These are phyloP conservation scores for Melanerpes aurifrons DNA, from an alignment of 2,113 vertebrate species.

Conservation along the genomic window DNA sequence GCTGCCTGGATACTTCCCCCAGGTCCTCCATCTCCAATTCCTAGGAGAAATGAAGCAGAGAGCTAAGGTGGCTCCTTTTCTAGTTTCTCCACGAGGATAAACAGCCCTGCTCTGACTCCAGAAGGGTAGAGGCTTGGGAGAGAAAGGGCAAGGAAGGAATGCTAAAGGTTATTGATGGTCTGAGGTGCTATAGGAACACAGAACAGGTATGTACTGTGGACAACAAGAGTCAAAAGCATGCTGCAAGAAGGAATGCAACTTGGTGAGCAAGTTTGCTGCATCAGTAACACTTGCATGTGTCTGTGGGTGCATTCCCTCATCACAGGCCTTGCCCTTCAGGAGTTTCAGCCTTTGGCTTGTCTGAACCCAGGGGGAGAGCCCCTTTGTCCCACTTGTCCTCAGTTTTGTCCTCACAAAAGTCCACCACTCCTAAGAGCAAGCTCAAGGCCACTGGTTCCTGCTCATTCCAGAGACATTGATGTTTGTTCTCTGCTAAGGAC, in stretches of 20 bases:
- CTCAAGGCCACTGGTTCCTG: background rate
- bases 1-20: background rate
- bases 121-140: background rate
- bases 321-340: background rate
- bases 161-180: background rate
- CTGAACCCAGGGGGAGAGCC: background rate
- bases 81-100: background rate
- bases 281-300: background rate
- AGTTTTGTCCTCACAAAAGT: background rate
- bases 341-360: background rate
- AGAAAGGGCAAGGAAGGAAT: background rate
- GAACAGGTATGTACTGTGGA: background rate
- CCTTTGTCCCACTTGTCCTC: background rate
- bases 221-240: background rate
- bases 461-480: rapidly evolving
- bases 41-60: background rate
- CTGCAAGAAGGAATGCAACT: background rate
- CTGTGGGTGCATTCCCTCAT: background rate
- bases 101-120: background rate
- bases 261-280: background rate
- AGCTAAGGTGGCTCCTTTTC: background rate
- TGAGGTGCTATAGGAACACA: background rate
- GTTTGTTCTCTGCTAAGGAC: background rate
- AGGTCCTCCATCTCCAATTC: background rate
- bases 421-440: background rate